Evolutionary conservation across 1,140 invertebrate species (phyloP).

Genomic region (Panulirus ornatus): DNA sequence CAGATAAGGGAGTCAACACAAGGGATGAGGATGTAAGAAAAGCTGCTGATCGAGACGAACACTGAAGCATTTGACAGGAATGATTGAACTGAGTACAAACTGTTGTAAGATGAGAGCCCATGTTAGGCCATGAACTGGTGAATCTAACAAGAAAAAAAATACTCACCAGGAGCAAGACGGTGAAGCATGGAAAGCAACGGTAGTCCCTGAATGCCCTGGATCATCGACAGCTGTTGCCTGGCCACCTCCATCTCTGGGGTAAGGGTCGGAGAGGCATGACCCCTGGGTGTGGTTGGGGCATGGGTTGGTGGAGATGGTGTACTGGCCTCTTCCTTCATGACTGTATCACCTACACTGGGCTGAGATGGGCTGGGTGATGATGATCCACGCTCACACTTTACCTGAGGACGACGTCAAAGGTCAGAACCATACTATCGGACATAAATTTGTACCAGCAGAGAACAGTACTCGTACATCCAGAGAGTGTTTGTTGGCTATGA

Average conservation of each 20-base stretch:
- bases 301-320: slow-evolving; percentile 20
- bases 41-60: too few relatives aligned
- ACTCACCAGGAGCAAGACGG: slow-evolving; percentile 77
- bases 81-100: too few relatives aligned
- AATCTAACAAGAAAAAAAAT: too few relatives aligned
- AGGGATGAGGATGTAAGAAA: too few relatives aligned
- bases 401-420: too few relatives aligned
- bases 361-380: slow-evolving; percentile 33
- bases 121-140: too few relatives aligned
- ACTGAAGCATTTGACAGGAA: too few relatives aligned
- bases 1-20: too few relatives aligned
- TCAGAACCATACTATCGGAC: background rate
- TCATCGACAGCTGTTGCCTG: slow-evolving; percentile 85
- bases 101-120: too few relatives aligned
- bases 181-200: slow-evolving; percentile 78
- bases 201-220: slow-evolving; percentile 81
- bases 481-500: too few relatives aligned
- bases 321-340: slow-evolving; percentile 57
- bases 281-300: slow-evolving; percentile 23
- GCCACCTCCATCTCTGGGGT: slow-evolving; percentile 80
- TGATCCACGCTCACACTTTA: slow-evolving; percentile 41
- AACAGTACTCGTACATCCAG: background rate
- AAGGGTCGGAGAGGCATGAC: slow-evolving; percentile 35
- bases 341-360: background rate
- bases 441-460: background rate